Percentiles rank a stretch among this genome's conserved stretches.
Evolutionary conservation across 1,140 invertebrate genomes (phyloP).

Genomic region (Pogonus chalceus): DNA sequence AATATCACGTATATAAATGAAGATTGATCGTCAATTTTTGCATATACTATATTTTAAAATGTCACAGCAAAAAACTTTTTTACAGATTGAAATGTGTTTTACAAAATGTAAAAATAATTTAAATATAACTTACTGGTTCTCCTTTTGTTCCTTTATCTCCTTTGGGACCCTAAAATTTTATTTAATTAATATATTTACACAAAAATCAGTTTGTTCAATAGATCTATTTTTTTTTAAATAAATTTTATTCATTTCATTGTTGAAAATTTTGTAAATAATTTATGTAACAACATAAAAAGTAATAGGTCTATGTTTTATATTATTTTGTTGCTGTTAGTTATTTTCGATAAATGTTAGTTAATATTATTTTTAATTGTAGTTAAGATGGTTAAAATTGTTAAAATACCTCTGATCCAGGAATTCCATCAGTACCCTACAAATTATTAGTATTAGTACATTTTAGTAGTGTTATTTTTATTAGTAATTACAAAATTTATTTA

Average conservation of each 20-base stretch:
- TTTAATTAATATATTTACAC: no score
- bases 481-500: slow-evolving; percentile 3
- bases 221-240: no score
- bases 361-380: not conserved
- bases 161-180: slow-evolving; percentile 69
- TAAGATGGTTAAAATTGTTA: slow-evolving; percentile 14
- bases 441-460: not conserved
- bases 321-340: no score
- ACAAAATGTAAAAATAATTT: slow-evolving; percentile 9
- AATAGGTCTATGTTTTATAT: no score
- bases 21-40: no score
- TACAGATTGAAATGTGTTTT: not conserved
- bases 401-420: slow-evolving; percentile 76
- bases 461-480: not conserved
- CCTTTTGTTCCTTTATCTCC: slow-evolving; percentile 83
- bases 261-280: no score
- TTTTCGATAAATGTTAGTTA: no score
- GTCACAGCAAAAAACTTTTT: not conserved
- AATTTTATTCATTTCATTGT: no score
- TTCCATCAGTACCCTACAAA: slow-evolving; percentile 80
- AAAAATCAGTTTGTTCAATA: no score
- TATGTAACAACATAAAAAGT: no score
- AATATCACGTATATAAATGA: not conserved
- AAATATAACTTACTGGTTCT: slow-evolving; percentile 63
- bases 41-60: not conserved